phyloP scores from a whole-genome alignment of 2,113 vertebrate species.

The Glaucomys volans region DNA sequence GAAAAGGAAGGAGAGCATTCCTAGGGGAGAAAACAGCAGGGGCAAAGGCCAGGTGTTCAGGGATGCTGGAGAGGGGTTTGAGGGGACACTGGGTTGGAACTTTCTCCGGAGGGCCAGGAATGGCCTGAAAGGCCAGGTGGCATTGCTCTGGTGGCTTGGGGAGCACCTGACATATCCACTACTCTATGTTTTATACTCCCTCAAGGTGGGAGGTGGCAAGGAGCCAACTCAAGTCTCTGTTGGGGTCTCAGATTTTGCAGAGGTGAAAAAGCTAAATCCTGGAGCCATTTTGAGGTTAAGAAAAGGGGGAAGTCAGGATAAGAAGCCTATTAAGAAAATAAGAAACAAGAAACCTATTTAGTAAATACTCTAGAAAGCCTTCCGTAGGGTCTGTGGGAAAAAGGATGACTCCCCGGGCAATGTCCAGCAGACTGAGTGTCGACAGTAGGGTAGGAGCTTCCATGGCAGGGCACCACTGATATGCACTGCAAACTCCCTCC shows the following conservation, averaged over 20 bases:
- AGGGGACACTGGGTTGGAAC: too few relatives aligned
- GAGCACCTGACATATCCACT: rapidly evolving
- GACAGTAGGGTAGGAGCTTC: rapidly evolving
- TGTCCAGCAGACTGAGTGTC: not conserved
- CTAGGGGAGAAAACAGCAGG: not conserved
- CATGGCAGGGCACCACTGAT: rapidly evolving
- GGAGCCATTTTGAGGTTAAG: not conserved
- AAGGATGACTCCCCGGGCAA: not conserved
- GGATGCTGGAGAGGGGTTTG: not conserved
- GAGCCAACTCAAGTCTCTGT: not conserved
- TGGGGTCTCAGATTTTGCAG: not conserved
- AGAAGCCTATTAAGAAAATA: not conserved
- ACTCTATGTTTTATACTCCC: not conserved
- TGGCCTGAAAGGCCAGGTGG: not conserved
- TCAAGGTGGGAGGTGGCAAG: not conserved
- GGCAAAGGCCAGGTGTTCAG: not conserved
- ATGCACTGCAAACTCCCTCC: not conserved
- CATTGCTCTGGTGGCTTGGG: not conserved
- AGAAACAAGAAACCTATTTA: not conserved
- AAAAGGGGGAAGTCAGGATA: not conserved
- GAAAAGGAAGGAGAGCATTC: too few relatives aligned
- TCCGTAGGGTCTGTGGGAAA: not conserved
- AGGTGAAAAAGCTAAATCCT: not conserved
- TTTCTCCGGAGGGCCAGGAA: not conserved
- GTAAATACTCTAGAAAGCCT: not conserved